Base-by-base conservation (phyloP, 2,888 invertebrate genomes). In the Elysia crispata region DNA sequence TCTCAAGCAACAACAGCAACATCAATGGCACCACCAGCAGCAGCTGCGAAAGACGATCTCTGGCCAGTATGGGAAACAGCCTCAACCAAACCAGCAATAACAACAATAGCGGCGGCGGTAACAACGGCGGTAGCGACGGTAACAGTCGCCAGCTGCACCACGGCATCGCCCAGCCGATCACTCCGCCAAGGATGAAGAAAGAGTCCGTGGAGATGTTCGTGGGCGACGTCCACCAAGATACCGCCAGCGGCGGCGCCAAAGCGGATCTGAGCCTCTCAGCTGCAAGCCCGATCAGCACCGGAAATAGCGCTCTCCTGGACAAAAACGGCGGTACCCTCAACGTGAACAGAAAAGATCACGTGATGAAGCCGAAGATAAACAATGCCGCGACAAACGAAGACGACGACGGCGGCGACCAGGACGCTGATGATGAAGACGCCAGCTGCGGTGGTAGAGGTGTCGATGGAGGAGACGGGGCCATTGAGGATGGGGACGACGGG, bases 401-500 rank as follows among this genome's bases (percentile, higher is more conserved):
- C 20, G 75, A 76, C 13, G 41, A 5, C 13, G 70, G 60, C 64
- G 76, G 49, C 57, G 41, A n/a, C n/a, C 73, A 66, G 23, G 62
- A 73, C 28, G 67, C n/a, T 31, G 49, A 30, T 20, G 77, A 66
- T 25, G 69, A 78, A 8, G 80, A 78, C 23, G 41, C 41, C 3
- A 6, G 41, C 41, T 11, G 3, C 41, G 41, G 41, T 41, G 41
- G 3, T 11, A 41, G 41, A 41, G 31, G 75, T 13, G 64, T 50
- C 1, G 80, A 79, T 6, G 77, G 28, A 20, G 11, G 41, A 41
- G 79, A 79, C 49, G 75, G 73, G 23, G 79, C 74, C 30, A 75
- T 75, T 13, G 85, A 83, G 15, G 82, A 79, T 18, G 77, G 67
- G 23, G 87, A 85, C 15, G 81, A 83, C 28, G 83, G 83, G 11